phyloP scores from a whole-genome alignment of 2,888 invertebrate genomes.

The Drosophila macrothrix region DNA sequence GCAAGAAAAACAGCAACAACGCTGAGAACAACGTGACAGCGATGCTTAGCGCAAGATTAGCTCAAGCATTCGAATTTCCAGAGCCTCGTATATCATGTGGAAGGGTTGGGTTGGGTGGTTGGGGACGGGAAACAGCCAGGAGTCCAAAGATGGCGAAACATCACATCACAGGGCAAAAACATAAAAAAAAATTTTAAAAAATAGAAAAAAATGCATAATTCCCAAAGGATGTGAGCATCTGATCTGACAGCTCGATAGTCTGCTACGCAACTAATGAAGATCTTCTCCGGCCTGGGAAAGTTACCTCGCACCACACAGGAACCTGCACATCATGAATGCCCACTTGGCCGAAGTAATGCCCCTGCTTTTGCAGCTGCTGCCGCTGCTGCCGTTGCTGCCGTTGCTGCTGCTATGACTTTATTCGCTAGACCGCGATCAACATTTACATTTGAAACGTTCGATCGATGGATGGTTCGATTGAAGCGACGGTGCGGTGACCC shows the following conservation, averaged over 20 bases:
- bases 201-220: conserved; percentile 52
- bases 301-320: conserved; percentile 33
- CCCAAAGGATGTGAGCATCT: conserved; percentile 55
- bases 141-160: conserved; percentile 48
- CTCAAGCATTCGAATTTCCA: conserved; percentile 33
- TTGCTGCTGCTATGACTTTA: conserved; percentile 53
- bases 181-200: neutral
- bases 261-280: conserved; percentile 67
- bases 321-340: conserved; percentile 48
- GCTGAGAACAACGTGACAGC: conserved; percentile 75
- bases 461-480: conserved; percentile 51
- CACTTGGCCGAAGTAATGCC: conserved; percentile 46
- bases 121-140: neutral
- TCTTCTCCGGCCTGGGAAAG: conserved; percentile 68
- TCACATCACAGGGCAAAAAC: conserved; percentile 2
- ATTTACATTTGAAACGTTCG: conserved; percentile 49
- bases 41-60: conserved; percentile 81
- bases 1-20: neutral
- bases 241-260: conserved; percentile 52
- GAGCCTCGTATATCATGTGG: conserved; percentile 52
- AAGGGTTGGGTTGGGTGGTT: conserved; percentile 6
- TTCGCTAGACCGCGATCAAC: conserved; percentile 45
- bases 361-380: conserved; percentile 49
- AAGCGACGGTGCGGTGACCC: conserved; percentile 39
- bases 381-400: conserved; percentile 56